Evolutionary conservation across 2,888 invertebrate genomes (phyloP).

Genomic region (Agonopterix arenella): DNA sequence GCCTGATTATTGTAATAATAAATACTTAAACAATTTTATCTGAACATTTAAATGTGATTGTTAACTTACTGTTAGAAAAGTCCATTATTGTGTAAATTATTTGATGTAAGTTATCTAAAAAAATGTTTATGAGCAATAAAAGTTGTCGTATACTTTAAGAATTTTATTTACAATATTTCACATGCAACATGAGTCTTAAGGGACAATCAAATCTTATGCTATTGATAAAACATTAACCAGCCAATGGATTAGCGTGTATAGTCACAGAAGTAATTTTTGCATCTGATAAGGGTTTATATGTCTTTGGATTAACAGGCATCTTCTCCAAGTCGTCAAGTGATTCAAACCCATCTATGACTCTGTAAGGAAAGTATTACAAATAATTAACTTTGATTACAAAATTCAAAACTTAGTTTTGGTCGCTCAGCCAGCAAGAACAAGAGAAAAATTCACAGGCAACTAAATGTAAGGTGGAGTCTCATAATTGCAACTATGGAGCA

Average conservation of each 20-base stretch:
- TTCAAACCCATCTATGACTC: conserved; percentile 98
- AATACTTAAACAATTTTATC: neutral
- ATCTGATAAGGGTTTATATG: conserved; percentile 91
- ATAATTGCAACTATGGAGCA: too few species aligned
- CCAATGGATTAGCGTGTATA: conserved; percentile 98
- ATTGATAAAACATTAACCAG: conserved; percentile 72
- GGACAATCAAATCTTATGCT: neutral
- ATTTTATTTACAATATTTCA: too few species aligned
- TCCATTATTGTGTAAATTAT: neutral
- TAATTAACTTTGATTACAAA: too few species aligned
- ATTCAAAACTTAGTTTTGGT: too few species aligned
- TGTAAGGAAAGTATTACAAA: conserved; percentile 59
- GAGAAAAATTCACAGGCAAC: too few species aligned
- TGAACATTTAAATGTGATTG: neutral
- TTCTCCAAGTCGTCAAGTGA: conserved; percentile 97
- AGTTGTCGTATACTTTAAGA: neutral
- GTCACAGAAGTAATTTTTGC: conserved; percentile 92
- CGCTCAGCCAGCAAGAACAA: too few species aligned
- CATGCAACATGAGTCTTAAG: too few species aligned
- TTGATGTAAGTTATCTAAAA: too few species aligned
- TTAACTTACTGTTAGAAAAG: neutral
- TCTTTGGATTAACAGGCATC: conserved; percentile 95
- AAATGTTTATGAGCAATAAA: neutral
- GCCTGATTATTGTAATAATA: neutral
- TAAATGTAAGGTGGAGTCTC: too few species aligned